phyloP scores from a whole-genome alignment of 2,888 invertebrate genomes.

The Entomobrya proxima region DNA sequence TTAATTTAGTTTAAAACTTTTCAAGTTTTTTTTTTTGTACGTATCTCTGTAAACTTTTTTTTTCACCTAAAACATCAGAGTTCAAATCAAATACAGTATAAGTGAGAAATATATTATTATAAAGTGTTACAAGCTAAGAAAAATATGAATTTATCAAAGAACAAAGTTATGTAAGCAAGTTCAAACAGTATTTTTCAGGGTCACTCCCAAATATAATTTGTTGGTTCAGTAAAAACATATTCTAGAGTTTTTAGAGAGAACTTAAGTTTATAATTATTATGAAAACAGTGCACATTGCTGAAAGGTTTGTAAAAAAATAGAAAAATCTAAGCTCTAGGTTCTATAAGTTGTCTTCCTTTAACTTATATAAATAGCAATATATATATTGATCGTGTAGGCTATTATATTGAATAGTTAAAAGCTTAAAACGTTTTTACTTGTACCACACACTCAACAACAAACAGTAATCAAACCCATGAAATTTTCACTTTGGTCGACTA shows the following conservation, averaged over 20 bases:
- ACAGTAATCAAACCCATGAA: not conserved
- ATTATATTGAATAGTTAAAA: too few species aligned
- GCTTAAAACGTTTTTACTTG: too few species aligned
- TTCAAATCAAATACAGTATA: constrained; percentile 30
- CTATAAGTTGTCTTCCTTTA: not conserved
- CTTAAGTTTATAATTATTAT: not conserved
- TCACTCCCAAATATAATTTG: constrained; percentile 2
- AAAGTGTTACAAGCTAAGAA: not conserved
- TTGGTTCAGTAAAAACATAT: not conserved
- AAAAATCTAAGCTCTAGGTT: not conserved
- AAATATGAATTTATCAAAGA: not conserved
- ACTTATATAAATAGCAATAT: not conserved
- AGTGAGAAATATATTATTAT: not conserved
- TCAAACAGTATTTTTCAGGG: constrained; percentile 65
- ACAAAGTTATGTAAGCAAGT: constrained; percentile 19
- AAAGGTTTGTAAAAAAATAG: not conserved
- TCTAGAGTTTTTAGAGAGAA: not conserved
- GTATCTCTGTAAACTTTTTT: not conserved
- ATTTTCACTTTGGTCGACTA: not conserved
- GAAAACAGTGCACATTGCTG: too few species aligned
- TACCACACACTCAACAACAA: too few species aligned
- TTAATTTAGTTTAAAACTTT: not conserved
- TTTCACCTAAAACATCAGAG: not conserved
- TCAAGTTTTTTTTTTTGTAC: not conserved
- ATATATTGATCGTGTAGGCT: too few species aligned